phyloP scores from a whole-genome alignment of 2,888 invertebrate species.

The Pocota personata region DNA sequence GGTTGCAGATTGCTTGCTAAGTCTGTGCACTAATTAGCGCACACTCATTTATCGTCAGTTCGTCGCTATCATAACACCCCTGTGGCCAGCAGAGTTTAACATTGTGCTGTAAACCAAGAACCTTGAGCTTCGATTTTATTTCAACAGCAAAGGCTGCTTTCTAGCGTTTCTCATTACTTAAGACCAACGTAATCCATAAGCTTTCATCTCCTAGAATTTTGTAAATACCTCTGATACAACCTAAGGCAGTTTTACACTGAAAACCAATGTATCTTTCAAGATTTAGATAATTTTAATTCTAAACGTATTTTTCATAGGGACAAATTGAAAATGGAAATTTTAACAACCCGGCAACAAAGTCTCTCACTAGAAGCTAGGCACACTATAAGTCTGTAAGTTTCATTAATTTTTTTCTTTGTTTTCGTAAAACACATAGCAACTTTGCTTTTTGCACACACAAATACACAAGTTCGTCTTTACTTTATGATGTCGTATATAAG shows the following conservation, averaged over 20 bases:
- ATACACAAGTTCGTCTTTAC: not conserved
- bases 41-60: too few relatives aligned
- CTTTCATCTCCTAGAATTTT: too few relatives aligned
- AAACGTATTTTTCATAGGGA: constrained; percentile 53
- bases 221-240: not conserved
- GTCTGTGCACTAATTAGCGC: too few relatives aligned
- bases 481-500: not conserved
- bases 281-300: constrained; percentile 4
- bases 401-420: not conserved
- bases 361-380: constrained; percentile 66
- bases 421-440: not conserved
- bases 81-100: too few relatives aligned
- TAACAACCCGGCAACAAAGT: constrained; percentile 19
- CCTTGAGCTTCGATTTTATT: too few relatives aligned
- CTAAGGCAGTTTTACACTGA: not conserved
- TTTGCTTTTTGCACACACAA: not conserved
- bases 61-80: too few relatives aligned
- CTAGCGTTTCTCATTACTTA: too few relatives aligned
- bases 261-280: not conserved
- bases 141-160: too few relatives aligned
- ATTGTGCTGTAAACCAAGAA: too few relatives aligned
- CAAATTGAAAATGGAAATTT: constrained; percentile 50
- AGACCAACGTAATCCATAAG: too few relatives aligned
- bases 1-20: too few relatives aligned
- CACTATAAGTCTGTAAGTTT: constrained; percentile 68